phyloP scores from a whole-genome alignment of 2,888 invertebrate species.

The Ganaspis brasiliensis region DNA sequence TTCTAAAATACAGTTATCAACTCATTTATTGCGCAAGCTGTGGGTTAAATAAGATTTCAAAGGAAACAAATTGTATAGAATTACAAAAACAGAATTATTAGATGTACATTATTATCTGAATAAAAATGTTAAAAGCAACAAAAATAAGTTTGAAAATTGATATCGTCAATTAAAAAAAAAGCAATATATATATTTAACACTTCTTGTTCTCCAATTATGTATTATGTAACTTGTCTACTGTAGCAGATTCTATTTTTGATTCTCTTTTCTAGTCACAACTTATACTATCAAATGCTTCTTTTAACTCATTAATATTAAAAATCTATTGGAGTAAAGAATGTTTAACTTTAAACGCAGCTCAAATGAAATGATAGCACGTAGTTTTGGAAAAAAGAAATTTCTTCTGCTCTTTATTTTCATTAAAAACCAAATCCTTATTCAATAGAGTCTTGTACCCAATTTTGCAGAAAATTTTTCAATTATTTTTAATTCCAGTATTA shows the following conservation, averaged over 20 bases:
- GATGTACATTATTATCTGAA: background rate
- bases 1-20: conserved; percentile 3
- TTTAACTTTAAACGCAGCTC: background rate
- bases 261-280: conserved; percentile 63
- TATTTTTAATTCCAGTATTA: background rate
- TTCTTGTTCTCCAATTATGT: conserved; percentile 63
- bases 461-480: background rate
- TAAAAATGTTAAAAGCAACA: background rate
- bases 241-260: conserved; percentile 75
- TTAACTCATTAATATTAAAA: conserved; percentile 35
- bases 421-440: too few species aligned
- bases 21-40: background rate
- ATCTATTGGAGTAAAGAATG: conserved; percentile 22
- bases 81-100: conserved; percentile 6
- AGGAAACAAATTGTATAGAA: background rate
- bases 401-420: too few species aligned
- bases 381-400: background rate
- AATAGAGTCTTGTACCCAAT: background rate
- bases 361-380: background rate
- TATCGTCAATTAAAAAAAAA: background rate
- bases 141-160: too few species aligned
- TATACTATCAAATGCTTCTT: conserved; percentile 55
- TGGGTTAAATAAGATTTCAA: background rate
- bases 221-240: conserved; percentile 73
- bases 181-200: conserved; percentile 31